A percentile compares a stretch with the other conserved stretches of the same genome.
Conservation (phyloP, 1,140 invertebrate genomes). For the Helicoverpa armigera region DNA sequence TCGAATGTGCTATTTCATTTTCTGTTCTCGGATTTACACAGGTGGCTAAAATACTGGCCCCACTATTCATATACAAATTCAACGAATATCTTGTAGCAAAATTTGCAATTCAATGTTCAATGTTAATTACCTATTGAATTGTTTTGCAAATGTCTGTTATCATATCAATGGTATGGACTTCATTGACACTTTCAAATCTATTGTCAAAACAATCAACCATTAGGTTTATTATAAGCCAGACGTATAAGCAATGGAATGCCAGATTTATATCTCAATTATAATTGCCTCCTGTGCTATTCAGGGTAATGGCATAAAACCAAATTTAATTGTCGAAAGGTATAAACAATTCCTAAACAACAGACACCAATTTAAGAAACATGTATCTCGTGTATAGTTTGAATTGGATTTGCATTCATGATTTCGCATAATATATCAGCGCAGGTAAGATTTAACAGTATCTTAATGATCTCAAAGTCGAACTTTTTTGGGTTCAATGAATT, state of each 20-base stretch:
- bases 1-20: not conserved
- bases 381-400: not conserved
- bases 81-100: not conserved
- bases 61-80: not conserved
- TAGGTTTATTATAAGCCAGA: constrained; percentile 27
- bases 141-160: constrained; percentile 36
- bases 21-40: constrained; percentile 1
- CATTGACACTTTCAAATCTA: constrained; percentile 43
- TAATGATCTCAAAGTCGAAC: not conserved
- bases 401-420: constrained; percentile 11
- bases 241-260: constrained; percentile 34
- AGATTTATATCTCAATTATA: constrained; percentile 36
- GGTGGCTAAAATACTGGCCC: constrained; percentile 20
- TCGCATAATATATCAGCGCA: not conserved
- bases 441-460: not conserved
- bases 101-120: constrained; percentile 45
- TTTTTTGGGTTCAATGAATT: not conserved
- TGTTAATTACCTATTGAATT: constrained; percentile 49
- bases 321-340: constrained; percentile 1
- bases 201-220: constrained; percentile 30
- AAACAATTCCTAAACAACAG: not conserved
- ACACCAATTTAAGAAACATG: not conserved
- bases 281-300: constrained; percentile 13
- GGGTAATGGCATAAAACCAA: not conserved
- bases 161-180: constrained; percentile 26